Percentiles rank a stretch among this genome's conserved stretches.
These are phyloP conservation scores for Solenopsis fugax DNA, from an alignment of 1,140 invertebrate genomes.

Conservation along the genomic window DNA sequence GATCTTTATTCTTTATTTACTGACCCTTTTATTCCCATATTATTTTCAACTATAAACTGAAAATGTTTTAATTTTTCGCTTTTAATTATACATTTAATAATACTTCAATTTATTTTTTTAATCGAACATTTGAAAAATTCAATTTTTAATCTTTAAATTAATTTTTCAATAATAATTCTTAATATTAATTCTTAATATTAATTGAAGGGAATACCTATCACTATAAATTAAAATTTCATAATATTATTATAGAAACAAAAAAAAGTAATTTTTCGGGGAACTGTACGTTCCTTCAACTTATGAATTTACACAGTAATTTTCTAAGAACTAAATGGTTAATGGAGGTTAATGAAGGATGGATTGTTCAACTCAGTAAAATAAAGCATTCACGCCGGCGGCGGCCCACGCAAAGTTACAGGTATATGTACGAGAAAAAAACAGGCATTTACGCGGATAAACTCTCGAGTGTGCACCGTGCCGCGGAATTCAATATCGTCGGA, in stretches of 20 bases:
- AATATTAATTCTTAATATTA: neutral
- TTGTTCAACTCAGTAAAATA: conserved; percentile 40
- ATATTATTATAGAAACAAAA: neutral
- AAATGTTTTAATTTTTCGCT: neutral
- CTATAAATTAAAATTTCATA: neutral
- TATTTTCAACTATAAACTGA: neutral
- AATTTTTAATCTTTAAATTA: too few relatives aligned
- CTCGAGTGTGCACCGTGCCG: conserved; percentile 44
- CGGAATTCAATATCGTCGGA: conserved; percentile 52
- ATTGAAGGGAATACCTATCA: neutral
- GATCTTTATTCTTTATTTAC: neutral
- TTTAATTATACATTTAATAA: neutral
- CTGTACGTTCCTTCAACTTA: neutral
- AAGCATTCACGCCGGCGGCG: neutral
- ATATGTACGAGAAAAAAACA: conserved; percentile 44
- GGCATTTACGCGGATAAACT: conserved; percentile 41
- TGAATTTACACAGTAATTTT: neutral
- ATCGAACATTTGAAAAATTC: too few relatives aligned
- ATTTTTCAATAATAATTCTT: too few relatives aligned
- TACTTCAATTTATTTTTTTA: too few relatives aligned
- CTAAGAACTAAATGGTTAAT: conserved; percentile 19
- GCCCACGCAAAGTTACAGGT: conserved; percentile 31
- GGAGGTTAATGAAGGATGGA: conserved; percentile 17
- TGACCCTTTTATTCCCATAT: neutral
- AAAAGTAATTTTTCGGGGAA: neutral